phyloP scores from a whole-genome alignment of 2,113 vertebrate genomes.

The Ailurus styani region DNA sequence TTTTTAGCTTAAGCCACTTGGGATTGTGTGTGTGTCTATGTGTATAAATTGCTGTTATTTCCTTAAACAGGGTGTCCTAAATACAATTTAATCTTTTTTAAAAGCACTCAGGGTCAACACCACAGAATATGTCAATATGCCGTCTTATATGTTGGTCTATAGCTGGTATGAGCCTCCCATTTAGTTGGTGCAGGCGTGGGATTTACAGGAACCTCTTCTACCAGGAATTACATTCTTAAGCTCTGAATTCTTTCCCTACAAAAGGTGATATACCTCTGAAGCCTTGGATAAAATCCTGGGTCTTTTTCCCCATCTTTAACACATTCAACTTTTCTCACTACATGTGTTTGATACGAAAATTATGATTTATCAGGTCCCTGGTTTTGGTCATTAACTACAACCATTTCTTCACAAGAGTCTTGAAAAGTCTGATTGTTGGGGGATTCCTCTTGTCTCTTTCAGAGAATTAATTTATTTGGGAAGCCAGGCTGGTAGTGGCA shows the following conservation, averaged over 20 bases:
- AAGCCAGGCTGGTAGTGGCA: background rate
- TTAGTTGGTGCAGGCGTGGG: background rate
- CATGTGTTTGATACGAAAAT: background rate
- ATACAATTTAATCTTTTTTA: background rate
- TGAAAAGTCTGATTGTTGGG: background rate
- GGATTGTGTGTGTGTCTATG: background rate
- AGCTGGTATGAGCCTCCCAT: background rate
- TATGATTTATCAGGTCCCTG: background rate
- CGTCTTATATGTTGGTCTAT: background rate
- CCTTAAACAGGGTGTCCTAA: background rate
- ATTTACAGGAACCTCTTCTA: background rate
- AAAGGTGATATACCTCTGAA: background rate
- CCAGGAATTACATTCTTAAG: background rate
- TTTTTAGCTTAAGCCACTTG: background rate
- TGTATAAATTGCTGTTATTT: background rate
- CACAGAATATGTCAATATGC: too few relatives aligned
- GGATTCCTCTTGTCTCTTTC: background rate
- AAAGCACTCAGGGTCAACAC: background rate
- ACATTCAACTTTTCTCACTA: background rate
- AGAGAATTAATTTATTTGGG: background rate
- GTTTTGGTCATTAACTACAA: background rate
- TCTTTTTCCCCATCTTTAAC: background rate
- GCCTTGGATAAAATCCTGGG: background rate
- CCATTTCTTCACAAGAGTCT: background rate
- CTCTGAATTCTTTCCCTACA: background rate